Conservation (phyloP, 2,888 invertebrate species). For the Melipona beecheii region DNA sequence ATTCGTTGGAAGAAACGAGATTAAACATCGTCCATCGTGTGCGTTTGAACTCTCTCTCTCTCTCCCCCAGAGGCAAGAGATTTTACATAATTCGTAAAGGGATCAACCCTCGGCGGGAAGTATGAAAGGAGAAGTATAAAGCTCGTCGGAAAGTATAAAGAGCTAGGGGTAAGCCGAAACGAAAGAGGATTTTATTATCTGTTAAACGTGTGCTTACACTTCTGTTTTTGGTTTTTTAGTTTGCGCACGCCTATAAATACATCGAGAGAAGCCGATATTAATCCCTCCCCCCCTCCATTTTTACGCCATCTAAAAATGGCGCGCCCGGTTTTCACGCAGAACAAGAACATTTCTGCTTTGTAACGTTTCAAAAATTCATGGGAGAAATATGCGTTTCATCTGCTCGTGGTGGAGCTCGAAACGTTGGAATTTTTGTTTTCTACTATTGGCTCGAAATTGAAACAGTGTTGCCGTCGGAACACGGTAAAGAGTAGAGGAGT, state of each 20-base stretch:
- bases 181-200: conserved; percentile 11
- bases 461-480: no score
- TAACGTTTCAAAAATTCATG: not conserved
- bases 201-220: not conserved
- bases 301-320: not conserved
- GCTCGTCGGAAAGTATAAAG: conserved; percentile 12
- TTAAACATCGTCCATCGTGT: conserved; percentile 44
- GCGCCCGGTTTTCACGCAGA: not conserved
- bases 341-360: not conserved
- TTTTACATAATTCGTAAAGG: conserved; percentile 54
- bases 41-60: conserved; percentile 23
- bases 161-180: conserved; percentile 3
- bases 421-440: not conserved
- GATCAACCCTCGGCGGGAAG: conserved; percentile 32
- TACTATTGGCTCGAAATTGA: no score
- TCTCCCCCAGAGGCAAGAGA: not conserved
- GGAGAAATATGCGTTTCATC: not conserved
- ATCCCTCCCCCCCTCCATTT: not conserved
- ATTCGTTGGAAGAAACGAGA: conserved; percentile 37
- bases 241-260: not conserved
- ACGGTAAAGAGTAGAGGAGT: no score
- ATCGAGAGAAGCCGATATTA: not conserved
- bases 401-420: not conserved
- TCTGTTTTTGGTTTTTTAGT: not conserved
- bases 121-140: conserved; percentile 13